A percentile compares a stretch with the other conserved stretches of the same genome.
phyloP scores from a whole-genome alignment of 2,888 invertebrate species.

The Agrenia bidenticulata region DNA sequence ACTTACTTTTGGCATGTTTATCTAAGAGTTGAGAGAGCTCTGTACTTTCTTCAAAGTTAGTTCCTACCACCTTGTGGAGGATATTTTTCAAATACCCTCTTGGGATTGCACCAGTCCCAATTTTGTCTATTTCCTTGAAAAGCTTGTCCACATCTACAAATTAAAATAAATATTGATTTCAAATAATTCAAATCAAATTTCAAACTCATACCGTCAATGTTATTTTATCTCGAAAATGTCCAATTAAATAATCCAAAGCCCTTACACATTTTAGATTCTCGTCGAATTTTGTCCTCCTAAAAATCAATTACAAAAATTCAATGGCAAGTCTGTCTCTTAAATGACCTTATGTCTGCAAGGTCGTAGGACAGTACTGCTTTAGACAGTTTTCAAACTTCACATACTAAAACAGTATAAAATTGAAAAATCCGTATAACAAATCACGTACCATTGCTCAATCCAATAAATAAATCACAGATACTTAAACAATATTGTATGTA shows the following conservation, averaged over 20 bases:
- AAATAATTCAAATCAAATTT: too few species aligned
- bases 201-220: too few species aligned
- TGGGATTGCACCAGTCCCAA: constrained; percentile 2
- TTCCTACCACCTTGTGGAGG: neutral
- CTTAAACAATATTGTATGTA: too few species aligned
- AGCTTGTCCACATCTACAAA: constrained; percentile 12
- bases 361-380: too few species aligned
- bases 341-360: too few species aligned
- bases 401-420: too few species aligned
- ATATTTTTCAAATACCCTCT: neutral
- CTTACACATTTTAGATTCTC: constrained; percentile 18
- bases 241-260: neutral
- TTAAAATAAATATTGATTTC: neutral
- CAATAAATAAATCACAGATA: too few species aligned
- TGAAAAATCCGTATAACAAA: too few species aligned
- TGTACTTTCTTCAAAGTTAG: neutral
- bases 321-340: too few species aligned
- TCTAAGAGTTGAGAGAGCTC: neutral
- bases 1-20: constrained; percentile 13
- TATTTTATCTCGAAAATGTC: neutral
- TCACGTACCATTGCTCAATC: too few species aligned
- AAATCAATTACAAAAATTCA: neutral
- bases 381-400: too few species aligned
- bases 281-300: constrained; percentile 18
- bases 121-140: constrained; percentile 8